Percentiles rank a stretch among this genome's conserved stretches.
These are phyloP conservation scores for Ascidia mentula DNA, from an alignment of 23 tunicate species.

Conservation along the genomic window DNA sequence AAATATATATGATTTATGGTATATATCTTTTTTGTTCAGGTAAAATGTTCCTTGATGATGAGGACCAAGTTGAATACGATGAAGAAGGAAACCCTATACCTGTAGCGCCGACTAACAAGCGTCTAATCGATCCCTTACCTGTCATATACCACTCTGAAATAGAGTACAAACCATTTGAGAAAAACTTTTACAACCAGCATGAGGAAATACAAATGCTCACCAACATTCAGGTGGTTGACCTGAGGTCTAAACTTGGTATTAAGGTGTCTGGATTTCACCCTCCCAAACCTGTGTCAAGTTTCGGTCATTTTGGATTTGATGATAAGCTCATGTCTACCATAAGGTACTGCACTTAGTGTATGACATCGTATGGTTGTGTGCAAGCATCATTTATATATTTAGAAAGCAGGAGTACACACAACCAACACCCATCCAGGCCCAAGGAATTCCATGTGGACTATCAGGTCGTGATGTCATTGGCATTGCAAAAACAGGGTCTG, in stretches of 20 bases:
- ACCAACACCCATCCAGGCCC: constrained; percentile 97
- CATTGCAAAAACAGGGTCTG: constrained; percentile 97
- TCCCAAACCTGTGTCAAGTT: constrained; percentile 91
- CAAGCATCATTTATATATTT: not conserved
- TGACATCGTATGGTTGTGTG: not conserved
- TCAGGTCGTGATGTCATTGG: constrained; percentile 98
- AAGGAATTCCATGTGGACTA: constrained; percentile 82
- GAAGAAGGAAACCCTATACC: constrained; percentile 92
- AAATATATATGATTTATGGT: not conserved
- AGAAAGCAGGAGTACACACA: constrained; percentile 71
- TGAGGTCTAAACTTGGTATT: constrained; percentile 69
- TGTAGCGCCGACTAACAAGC: constrained; percentile 45
- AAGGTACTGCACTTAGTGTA: constrained; percentile 37
- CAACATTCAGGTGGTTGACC: constrained; percentile 19
- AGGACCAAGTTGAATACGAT: constrained; percentile 82
- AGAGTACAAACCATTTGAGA: constrained; percentile 82
- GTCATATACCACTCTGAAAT: constrained; percentile 93
- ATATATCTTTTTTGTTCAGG: constrained; percentile 25
- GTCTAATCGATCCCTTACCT: constrained; percentile 85
- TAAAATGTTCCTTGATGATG: constrained; percentile 83
- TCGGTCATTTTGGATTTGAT: constrained; percentile 90
- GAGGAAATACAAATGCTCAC: constrained; percentile 61
- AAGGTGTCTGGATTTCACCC: constrained; percentile 79
- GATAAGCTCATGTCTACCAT: constrained; percentile 67
- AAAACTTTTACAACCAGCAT: constrained; percentile 89